Evolutionary conservation across 2,888 invertebrate genomes (phyloP), one percentile per base, ranked within the genome.

Genomic region (Horisme vitalbata): DNA sequence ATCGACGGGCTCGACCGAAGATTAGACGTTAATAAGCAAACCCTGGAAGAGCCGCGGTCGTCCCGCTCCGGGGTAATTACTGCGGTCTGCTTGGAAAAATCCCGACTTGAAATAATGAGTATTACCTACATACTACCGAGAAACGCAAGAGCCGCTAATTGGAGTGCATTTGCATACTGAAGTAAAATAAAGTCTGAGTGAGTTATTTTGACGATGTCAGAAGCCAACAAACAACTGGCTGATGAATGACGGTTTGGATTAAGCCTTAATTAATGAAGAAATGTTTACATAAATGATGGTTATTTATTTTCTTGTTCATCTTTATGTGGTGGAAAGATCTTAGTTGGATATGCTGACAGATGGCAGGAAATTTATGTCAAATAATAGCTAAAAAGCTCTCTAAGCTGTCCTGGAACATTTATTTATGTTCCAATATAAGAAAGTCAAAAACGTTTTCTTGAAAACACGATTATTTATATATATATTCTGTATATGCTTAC

Each of bases 11-110:
- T 73, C 72, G 68, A 73, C 77, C 77, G 75, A 75, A 85, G 83
- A 89, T 85, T 85, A 85, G 82, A 83, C 79, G 79, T 83, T 85
- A 87, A 86, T 85, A 85, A 86, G 83, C 77, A 73, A 79, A 78
- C 71, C 68, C 70, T 79, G 79, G 79, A 82, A 80, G 78, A 80
- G 76, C n/a, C n/a, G n/a, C n/a, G n/a, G n/a, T 68, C 37, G 73
- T 75, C 77, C 73, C 75, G 80, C 79, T 83, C 75, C 76, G 72
- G 76, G 82, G 81, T 85, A 85, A 85, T 86, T 83, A 85, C 70
- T 69, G 80, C 69, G 75, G 77, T 70, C 60, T 68, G 65, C 44
- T 48, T 53, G 55, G 54, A 80, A 86, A 84, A 85, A 79, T 73
- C 76, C 63, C 73, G 71, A 73, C 73, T 80, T 71, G 71, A 81